Percentiles rank a stretch among this genome's conserved stretches.
phyloP scores from a whole-genome alignment of 2,888 invertebrate species.

The Bembecia ichneumoniformis region DNA sequence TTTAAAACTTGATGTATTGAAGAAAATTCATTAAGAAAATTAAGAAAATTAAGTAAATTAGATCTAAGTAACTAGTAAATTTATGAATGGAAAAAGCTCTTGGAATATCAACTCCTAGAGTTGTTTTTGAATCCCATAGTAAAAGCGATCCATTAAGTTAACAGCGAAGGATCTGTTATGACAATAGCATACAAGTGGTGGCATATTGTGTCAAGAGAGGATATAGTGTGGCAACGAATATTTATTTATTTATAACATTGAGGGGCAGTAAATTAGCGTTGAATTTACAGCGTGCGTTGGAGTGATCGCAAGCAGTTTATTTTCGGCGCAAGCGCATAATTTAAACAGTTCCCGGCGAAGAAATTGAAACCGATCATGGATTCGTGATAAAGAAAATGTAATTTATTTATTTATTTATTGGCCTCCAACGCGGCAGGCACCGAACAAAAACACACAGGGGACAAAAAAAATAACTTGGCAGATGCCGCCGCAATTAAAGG shows the following conservation, averaged over 20 bases:
- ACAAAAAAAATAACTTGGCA: too few relatives aligned
- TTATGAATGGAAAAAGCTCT: too few relatives aligned
- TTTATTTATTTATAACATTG: constrained; percentile 69
- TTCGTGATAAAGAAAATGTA: constrained; percentile 32
- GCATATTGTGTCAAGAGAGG: constrained; percentile 57
- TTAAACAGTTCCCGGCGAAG: constrained; percentile 52
- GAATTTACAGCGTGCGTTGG: constrained; percentile 61
- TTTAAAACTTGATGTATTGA: too few relatives aligned
- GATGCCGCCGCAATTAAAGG: too few relatives aligned
- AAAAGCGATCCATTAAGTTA: constrained; percentile 38
- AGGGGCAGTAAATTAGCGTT: constrained; percentile 70
- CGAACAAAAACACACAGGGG: too few relatives aligned
- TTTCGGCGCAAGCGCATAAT: constrained; percentile 59
- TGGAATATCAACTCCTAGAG: too few relatives aligned
- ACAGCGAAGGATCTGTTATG: constrained; percentile 59
- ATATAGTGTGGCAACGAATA: constrained; percentile 50
- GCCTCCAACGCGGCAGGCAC: too few relatives aligned
- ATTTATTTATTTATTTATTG: too few relatives aligned
- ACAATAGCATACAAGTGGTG: constrained; percentile 53
- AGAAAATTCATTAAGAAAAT: too few relatives aligned
- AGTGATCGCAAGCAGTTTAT: constrained; percentile 60
- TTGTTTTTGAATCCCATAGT: too few relatives aligned
- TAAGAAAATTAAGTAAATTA: too few relatives aligned
- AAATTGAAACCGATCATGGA: constrained; percentile 40
- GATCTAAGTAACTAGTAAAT: too few relatives aligned